Percentiles rank a stretch among this genome's conserved stretches.
These are phyloP conservation scores for Trimorus sp. DNA, from an alignment of 2,888 invertebrate genomes.

Conservation along the genomic window DNA sequence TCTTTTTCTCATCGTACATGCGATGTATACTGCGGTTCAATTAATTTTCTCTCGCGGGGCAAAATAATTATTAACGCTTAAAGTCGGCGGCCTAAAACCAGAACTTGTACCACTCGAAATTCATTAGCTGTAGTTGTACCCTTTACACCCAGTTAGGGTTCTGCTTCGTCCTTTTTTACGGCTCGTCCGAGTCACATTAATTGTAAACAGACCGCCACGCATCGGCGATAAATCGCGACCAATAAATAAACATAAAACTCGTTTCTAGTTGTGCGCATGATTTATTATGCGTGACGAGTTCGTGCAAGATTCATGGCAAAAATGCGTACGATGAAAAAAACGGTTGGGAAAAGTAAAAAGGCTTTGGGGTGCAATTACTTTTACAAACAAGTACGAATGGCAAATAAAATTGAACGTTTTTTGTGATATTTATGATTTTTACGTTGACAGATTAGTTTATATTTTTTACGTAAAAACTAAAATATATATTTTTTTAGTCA, in stretches of 20 bases:
- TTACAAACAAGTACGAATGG: neutral
- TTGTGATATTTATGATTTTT: too few relatives aligned
- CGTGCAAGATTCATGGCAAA: conserved; percentile 39
- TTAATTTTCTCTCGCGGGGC: neutral
- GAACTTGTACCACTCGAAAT: conserved; percentile 13
- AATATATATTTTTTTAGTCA: too few relatives aligned
- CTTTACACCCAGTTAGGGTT: conserved; percentile 48
- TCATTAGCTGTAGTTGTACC: conserved; percentile 41
- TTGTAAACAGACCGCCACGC: conserved; percentile 64
- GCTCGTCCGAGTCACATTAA: conserved; percentile 54
- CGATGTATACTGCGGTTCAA: too few relatives aligned
- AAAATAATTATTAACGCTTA: neutral
- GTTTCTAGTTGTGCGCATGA: conserved; percentile 61
- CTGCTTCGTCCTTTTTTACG: conserved; percentile 23
- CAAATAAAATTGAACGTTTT: neutral
- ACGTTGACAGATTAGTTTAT: too few relatives aligned
- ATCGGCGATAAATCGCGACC: conserved; percentile 71
- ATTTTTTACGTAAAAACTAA: too few relatives aligned
- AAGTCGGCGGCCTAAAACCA: neutral
- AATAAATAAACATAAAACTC: conserved; percentile 70
- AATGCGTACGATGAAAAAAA: conserved; percentile 29
- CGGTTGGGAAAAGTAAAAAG: conserved; percentile 29
- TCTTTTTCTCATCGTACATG: too few relatives aligned
- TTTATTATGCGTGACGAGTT: conserved; percentile 48
- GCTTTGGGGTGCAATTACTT: conserved; percentile 37